phyloP scores from a whole-genome alignment of 2,888 invertebrate species.

The Synanthedon vespiformis region DNA sequence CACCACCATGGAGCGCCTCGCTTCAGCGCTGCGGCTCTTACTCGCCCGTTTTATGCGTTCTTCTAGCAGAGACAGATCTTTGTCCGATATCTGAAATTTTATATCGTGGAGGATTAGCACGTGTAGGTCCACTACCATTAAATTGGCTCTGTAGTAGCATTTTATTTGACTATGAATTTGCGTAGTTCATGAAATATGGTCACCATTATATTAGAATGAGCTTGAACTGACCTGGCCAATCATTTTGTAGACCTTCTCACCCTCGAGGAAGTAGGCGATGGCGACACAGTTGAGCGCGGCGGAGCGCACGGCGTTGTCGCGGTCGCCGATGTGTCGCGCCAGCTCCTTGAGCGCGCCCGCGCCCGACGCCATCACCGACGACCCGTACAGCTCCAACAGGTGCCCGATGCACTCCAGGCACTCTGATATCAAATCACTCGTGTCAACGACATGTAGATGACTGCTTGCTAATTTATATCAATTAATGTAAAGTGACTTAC shows the following conservation, averaged over 20 bases:
- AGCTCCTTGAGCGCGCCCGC: conserved; percentile 89
- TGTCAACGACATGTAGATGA: background rate
- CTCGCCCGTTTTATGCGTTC: conserved; percentile 95
- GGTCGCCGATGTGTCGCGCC: conserved; percentile 94
- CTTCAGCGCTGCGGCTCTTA: conserved; percentile 71
- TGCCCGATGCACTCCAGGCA: conserved; percentile 93
- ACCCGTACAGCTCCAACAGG: conserved; percentile 87
- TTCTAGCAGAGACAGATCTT: conserved; percentile 93
- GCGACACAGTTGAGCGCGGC: conserved; percentile 96
- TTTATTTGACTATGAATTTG: too few species aligned
- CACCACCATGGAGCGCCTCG: conserved; percentile 52
- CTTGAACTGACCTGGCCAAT: conserved; percentile 79
- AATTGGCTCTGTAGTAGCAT: too few species aligned
- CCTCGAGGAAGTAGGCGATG: conserved; percentile 89
- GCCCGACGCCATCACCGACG: conserved; percentile 85
- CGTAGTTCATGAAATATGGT: too few species aligned
- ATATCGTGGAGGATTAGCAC: background rate
- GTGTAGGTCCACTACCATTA: background rate
- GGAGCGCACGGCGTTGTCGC: conserved; percentile 95
- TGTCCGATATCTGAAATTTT: conserved; percentile 82
- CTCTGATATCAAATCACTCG: conserved; percentile 59
- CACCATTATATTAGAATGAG: too few species aligned
- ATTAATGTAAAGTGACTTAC: conserved; percentile 36
- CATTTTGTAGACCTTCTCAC: conserved; percentile 91
- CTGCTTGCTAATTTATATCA: too few species aligned